These are phyloP conservation scores for Amitus sp. DNA, from an alignment of 2,888 invertebrate genomes.

Conservation along the genomic window DNA sequence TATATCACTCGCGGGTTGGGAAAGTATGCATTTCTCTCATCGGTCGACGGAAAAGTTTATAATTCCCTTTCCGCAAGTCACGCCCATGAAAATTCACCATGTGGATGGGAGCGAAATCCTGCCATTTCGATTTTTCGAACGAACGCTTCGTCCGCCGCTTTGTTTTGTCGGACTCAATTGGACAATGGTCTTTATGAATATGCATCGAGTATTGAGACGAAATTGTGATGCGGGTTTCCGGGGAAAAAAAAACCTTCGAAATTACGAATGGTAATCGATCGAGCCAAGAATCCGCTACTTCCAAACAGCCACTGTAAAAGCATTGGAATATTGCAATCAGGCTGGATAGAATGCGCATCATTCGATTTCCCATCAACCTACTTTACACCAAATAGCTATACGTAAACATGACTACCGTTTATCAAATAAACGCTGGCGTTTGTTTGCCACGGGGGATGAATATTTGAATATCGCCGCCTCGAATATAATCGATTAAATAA, in stretches of 20 bases:
- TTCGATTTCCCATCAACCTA: neutral
- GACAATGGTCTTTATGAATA: neutral
- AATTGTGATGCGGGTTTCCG: neutral
- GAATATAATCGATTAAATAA: neutral
- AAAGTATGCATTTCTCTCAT: slow-evolving; percentile 2
- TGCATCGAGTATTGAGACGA: neutral
- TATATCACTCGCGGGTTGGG: slow-evolving; percentile 13
- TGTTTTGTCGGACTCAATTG: neutral
- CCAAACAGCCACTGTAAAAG: no score
- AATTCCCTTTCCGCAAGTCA: slow-evolving; percentile 19
- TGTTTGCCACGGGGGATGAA: neutral
- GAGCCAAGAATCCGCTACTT: no score
- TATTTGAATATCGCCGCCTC: neutral
- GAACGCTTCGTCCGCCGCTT: neutral
- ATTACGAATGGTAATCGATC: no score
- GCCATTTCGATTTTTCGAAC: neutral
- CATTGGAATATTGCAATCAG: no score
- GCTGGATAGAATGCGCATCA: no score
- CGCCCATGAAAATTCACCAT: slow-evolving; percentile 19
- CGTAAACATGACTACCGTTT: neutral
- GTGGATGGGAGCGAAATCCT: neutral
- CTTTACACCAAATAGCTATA: neutral
- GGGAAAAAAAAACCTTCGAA: neutral
- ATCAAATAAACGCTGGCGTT: neutral
- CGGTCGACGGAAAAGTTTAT: slow-evolving; percentile 14